These are phyloP conservation scores for Pseudorhombus dupliciocellatus DNA, from an alignment of 2,113 vertebrate species.

Conservation along the genomic window DNA sequence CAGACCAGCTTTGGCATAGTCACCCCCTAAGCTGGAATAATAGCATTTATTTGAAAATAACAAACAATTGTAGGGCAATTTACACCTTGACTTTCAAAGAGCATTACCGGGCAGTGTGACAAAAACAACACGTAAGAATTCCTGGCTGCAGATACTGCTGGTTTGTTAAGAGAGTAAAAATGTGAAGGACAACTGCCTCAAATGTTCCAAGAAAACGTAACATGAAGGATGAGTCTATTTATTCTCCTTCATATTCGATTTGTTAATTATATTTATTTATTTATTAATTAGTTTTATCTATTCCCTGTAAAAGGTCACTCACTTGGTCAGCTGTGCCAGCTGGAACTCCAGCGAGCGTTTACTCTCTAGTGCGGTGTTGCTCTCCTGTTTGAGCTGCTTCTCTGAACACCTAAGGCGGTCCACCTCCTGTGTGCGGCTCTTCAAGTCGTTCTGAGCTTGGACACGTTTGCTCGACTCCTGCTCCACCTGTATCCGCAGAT, in stretches of 20 bases:
- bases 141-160: constrained; percentile 18
- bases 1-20: constrained; percentile 58
- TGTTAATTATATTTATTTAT: too few species aligned
- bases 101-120: constrained; percentile 53
- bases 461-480: constrained; percentile 91
- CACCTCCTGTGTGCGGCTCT: constrained; percentile 88
- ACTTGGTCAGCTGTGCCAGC: constrained; percentile 96
- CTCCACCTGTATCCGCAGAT: constrained; percentile 87
- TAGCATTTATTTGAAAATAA: constrained; percentile 65
- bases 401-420: constrained; percentile 92
- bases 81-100: constrained; percentile 63
- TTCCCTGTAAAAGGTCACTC: constrained; percentile 53
- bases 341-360: constrained; percentile 97
- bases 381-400: constrained; percentile 98
- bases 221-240: too few species aligned
- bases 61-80: constrained; percentile 61
- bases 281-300: background rate
- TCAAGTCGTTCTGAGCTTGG: constrained; percentile 89
- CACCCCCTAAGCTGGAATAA: constrained; percentile 71
- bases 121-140: constrained; percentile 24
- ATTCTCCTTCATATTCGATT: too few species aligned
- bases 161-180: constrained; percentile 2
- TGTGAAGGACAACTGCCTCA: background rate
- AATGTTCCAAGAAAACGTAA: background rate
- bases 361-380: constrained; percentile 90